phyloP scores from a whole-genome alignment of 2,113 vertebrate genomes.

The Otocyon megalotis region DNA sequence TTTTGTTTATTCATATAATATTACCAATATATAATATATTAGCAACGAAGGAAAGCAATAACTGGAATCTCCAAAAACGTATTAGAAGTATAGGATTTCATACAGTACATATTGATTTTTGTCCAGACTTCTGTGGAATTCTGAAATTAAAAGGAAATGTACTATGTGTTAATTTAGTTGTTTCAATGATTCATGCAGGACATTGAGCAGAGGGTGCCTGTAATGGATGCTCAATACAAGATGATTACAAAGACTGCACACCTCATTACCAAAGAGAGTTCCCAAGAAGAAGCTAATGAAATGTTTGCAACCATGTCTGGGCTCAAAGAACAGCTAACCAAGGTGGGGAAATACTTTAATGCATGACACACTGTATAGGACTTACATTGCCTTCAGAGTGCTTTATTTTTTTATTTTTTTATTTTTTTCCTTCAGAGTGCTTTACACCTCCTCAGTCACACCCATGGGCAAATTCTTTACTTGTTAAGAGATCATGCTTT shows the following conservation, averaged over 20 bases:
- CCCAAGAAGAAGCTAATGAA: slow-evolving; percentile 91
- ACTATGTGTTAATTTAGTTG: background rate
- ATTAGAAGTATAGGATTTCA: background rate
- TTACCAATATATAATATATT: background rate
- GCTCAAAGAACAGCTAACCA: slow-evolving; percentile 93
- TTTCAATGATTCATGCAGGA: slow-evolving; percentile 86
- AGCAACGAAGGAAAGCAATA: background rate
- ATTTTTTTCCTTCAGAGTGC: accelerated
- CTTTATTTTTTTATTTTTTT: too few relatives aligned
- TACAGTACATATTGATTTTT: background rate
- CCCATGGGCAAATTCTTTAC: background rate
- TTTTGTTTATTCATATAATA: background rate
- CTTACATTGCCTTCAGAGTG: accelerated
- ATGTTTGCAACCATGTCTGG: slow-evolving; percentile 90
- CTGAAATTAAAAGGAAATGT: background rate
- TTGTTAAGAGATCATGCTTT: background rate
- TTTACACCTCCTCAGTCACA: background rate
- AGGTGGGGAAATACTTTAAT: slow-evolving; percentile 85
- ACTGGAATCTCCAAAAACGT: background rate
- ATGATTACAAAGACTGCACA: slow-evolving; percentile 91
- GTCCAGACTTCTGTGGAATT: background rate
- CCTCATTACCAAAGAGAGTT: slow-evolving; percentile 92
- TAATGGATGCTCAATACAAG: slow-evolving; percentile 95
- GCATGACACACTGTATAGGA: accelerated
- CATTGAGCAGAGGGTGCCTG: slow-evolving; percentile 92